These are phyloP conservation scores for Lanius ludovicianus DNA, from an alignment of 2,113 vertebrate genomes.

Conservation along the genomic window DNA sequence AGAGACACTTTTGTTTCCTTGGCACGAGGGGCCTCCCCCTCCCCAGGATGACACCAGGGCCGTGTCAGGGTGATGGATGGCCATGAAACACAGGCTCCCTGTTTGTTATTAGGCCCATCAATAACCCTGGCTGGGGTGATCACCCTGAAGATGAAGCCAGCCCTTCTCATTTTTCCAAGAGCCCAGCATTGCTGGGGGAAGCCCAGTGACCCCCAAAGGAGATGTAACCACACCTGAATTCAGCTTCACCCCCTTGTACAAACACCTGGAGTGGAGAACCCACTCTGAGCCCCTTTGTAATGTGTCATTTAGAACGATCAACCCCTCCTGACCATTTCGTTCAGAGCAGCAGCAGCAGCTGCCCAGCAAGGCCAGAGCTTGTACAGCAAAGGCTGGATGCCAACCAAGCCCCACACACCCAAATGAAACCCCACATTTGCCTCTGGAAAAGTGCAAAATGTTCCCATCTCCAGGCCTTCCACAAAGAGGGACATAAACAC, in stretches of 20 bases:
- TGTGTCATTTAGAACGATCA: not conserved
- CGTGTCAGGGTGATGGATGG: not conserved
- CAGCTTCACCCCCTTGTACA: not conserved
- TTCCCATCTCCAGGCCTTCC: not conserved
- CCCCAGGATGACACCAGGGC: not conserved
- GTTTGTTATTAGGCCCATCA: slow-evolving; percentile 1
- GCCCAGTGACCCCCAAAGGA: not conserved
- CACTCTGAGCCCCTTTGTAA: not conserved
- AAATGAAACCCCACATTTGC: accelerated
- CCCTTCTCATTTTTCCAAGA: not conserved
- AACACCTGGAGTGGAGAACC: not conserved
- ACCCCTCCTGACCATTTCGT: not conserved
- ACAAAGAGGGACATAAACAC: accelerated
- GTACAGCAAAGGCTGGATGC: not conserved
- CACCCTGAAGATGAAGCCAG: not conserved
- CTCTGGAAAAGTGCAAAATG: accelerated
- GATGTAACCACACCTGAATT: not conserved
- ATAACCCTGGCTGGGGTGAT: not conserved
- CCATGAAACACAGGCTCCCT: not conserved
- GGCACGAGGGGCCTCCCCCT: not conserved
- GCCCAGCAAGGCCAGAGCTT: not conserved
- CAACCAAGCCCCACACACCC: not conserved
- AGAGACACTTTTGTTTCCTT: not conserved
- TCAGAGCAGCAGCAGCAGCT: not conserved
- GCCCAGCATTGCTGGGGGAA: not conserved